Base-by-base conservation (phyloP, 2,888 invertebrate species). In the Hirtodrosophila alboralis region DNA sequence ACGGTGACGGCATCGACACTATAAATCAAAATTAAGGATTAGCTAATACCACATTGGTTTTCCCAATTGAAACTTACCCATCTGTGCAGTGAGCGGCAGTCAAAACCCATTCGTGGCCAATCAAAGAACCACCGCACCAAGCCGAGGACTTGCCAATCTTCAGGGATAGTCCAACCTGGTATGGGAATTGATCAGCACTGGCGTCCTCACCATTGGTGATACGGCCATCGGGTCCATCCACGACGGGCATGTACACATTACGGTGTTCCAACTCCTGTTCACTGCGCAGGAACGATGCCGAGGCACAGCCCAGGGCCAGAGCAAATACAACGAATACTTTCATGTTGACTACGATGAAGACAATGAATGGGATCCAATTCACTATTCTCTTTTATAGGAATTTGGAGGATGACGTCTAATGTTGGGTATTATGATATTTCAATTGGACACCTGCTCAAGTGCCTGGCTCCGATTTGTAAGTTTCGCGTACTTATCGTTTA, bases 41-140 rank as follows among this genome's bases (percentile, higher is more conserved):
- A 44, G 27, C 27, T 1, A 6, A 5, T 7, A n/a, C n/a, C n/a
- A n/a, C n/a, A 10, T 3, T 26, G 1, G 10, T 4, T 14, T n/a
- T 0, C 4, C 4, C 1, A 4, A 4, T 6, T 14, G 0, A 0
- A 31, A 30, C 74, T 71, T 70, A 84, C 85, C 72, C 71, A 41
- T 81, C 75, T 1, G 78, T 76, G 58, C 89, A 89, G 63, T 89
- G 89, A 62, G 89, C 89, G 34, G 89, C 89, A 21, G 89, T 89
- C 57, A 89, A 37, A 7, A 89, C 67, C 81, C 86, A 89, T 40
- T 70, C 57, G n/a, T 57, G 16, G 4, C 65, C 63, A 48, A 89
- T 78, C 45, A 89, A 53, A 26, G 87, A 87, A 34, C 87, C 89
- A 52, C 89, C 89, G 62, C 89, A 89, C 80, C 80, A 87, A 21